Percentiles rank a stretch among this genome's conserved stretches.
These are phyloP conservation scores for Sebastes glaucus DNA, from an alignment of 2,797 vertebrate genomes.

Conservation along the genomic window DNA sequence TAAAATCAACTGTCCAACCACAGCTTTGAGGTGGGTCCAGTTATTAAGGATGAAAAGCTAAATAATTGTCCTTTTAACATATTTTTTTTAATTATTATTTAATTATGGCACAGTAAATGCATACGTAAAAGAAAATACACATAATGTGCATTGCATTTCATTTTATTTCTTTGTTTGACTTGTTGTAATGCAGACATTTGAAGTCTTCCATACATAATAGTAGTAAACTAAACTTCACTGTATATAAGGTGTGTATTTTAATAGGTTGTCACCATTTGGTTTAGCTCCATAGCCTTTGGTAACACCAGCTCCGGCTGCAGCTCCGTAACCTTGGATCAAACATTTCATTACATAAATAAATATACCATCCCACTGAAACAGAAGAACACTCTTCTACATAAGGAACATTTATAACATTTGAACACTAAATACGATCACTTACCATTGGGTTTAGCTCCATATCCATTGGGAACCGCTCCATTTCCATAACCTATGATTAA, in stretches of 20 bases:
- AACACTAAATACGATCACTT: background rate
- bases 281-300: slow-evolving; percentile 45
- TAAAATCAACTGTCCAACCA: background rate
- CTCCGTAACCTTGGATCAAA: slow-evolving; percentile 51
- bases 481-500: slow-evolving; percentile 51
- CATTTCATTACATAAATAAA: background rate
- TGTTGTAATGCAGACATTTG: background rate
- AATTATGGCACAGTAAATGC: too few relatives aligned
- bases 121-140: background rate
- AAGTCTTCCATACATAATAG: background rate
- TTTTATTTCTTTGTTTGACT: background rate
- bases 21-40: background rate
- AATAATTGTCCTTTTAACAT: too few relatives aligned
- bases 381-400: background rate
- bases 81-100: too few relatives aligned
- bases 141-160: background rate
- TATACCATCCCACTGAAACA: background rate
- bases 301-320: slow-evolving; percentile 13
- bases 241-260: background rate
- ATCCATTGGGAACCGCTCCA: slow-evolving; percentile 31
- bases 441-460: slow-evolving; percentile 53
- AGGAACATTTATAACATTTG: background rate
- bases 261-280: slow-evolving; percentile 41
- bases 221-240: background rate
- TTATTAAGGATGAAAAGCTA: too few relatives aligned